Base-by-base conservation (phyloP, 1,140 invertebrate genomes). In the Anastrepha obliqua region DNA sequence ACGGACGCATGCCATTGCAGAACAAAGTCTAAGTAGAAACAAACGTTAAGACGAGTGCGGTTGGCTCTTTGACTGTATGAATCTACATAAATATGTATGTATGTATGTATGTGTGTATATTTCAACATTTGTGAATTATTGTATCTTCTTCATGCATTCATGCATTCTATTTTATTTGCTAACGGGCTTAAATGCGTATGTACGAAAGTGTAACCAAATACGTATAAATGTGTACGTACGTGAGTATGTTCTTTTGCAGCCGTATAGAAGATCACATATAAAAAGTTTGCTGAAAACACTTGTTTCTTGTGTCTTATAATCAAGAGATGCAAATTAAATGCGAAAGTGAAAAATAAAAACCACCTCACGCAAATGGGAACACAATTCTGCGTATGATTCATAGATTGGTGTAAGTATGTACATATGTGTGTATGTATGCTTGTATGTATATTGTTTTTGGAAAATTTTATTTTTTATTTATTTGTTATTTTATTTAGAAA, bases 121-220 rank as follows among this genome's bases (percentile, higher is more conserved):
- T 8, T 81, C 17, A 81, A 55, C 17, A 55, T 20, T 55, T 81
- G 74, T 55, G 20, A 81, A 55, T 39, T 20, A 81, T 29, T 29
- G 29, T 29, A 29, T 55, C 7, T 74, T 55, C 47, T 81, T 20
- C 47, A 20, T 20, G 51, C 47, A 81, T 81, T 20, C 47, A 20
- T 20, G 51, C 47, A 81, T 81, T 81, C 20, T 81, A 55, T 55
- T 81, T 9, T 58, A 81, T 81, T 81, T n/a, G n/a, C 47, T 81
- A 81, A 51, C 47, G 44, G 74, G 3, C 74, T 51, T 39, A 67
- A 51, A 51, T 55, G 44, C 47, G 44, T 58, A 51, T 20, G 5
- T 13, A 55, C n/a, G 44, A 55, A 74, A 51, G 42, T 67, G 29
- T 67, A 20, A 7, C 6, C 51, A 55, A 8, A 55, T 8, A 11